Evolutionary conservation across 2,888 invertebrate genomes (phyloP).

Genomic region (Halictus quadricinctus): DNA sequence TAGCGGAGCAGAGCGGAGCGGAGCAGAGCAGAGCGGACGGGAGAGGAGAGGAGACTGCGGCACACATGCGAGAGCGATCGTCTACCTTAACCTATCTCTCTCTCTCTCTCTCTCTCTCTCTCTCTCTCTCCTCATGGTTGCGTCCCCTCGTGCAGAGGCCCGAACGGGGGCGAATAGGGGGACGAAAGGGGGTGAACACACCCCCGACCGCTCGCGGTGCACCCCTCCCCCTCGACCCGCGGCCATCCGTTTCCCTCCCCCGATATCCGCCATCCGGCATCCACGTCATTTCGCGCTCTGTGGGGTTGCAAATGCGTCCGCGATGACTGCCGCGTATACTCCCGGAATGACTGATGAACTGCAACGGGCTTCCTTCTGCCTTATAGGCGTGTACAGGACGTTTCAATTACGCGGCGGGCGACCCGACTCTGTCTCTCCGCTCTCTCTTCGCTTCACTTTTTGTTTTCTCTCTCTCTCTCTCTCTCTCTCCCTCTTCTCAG

Average conservation of each 20-base stretch:
- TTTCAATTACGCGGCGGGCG: slow-evolving; percentile 71
- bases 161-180: slow-evolving; percentile 13
- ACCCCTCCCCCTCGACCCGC: slow-evolving; percentile 10
- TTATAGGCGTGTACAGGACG: slow-evolving; percentile 76
- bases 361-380: slow-evolving; percentile 78
- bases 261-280: slow-evolving; percentile 40
- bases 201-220: slow-evolving; percentile 33
- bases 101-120: not conserved
- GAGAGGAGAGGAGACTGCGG: slow-evolving; percentile 8
- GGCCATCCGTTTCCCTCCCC: slow-evolving; percentile 3
- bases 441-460: not conserved
- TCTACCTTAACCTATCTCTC: slow-evolving; percentile 36
- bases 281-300: slow-evolving; percentile 80
- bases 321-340: slow-evolving; percentile 75
- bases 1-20: not conserved
- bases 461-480: not conserved
- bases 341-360: slow-evolving; percentile 82
- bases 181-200: slow-evolving; percentile 18
- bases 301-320: slow-evolving; percentile 77
- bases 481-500: slow-evolving; percentile 44
- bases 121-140: slow-evolving; percentile 2
- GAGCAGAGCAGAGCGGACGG: not conserved
- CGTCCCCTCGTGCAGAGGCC: not conserved
- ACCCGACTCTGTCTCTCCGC: slow-evolving; percentile 35
- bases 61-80: slow-evolving; percentile 40